Conservation (phyloP, 2,113 vertebrate genomes). For the Marcusenius ussheri region DNA sequence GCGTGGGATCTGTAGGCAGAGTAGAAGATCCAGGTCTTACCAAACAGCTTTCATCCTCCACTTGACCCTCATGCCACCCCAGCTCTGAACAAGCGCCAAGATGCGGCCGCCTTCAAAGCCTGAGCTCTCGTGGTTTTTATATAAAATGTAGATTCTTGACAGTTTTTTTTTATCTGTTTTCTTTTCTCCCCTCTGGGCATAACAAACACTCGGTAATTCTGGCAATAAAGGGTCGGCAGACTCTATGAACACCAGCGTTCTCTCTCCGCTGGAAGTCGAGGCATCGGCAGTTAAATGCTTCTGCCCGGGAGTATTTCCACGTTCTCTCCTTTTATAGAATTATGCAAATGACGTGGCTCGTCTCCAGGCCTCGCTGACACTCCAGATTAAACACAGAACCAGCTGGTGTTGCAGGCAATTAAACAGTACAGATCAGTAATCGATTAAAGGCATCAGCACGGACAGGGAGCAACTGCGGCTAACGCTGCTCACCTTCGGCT, state of each 20-base stretch:
- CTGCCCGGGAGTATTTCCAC: background rate
- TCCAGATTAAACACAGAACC: background rate
- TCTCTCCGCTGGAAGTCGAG: background rate
- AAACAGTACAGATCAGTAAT: background rate
- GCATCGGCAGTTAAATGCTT: background rate
- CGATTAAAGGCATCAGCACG: background rate
- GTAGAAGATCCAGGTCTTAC: constrained; percentile 21
- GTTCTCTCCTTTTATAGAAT: background rate
- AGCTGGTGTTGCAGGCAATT: background rate
- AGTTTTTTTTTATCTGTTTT: background rate
- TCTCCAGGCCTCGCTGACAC: background rate
- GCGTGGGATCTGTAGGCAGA: constrained; percentile 60
- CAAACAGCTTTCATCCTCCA: background rate
- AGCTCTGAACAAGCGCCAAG: background rate
- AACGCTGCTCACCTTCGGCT: background rate
- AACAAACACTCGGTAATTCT: background rate
- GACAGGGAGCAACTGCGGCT: background rate
- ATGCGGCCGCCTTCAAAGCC: background rate
- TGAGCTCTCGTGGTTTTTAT: background rate
- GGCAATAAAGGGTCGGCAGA: background rate
- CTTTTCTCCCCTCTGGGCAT: background rate
- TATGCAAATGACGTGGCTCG: background rate
- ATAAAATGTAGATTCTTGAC: background rate
- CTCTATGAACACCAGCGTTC: background rate
- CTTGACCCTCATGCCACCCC: background rate